A percentile compares a stretch with the other conserved stretches of the same genome.
phyloP scores from a whole-genome alignment of 2,113 vertebrate species.

The Peucedramus taeniatus region DNA sequence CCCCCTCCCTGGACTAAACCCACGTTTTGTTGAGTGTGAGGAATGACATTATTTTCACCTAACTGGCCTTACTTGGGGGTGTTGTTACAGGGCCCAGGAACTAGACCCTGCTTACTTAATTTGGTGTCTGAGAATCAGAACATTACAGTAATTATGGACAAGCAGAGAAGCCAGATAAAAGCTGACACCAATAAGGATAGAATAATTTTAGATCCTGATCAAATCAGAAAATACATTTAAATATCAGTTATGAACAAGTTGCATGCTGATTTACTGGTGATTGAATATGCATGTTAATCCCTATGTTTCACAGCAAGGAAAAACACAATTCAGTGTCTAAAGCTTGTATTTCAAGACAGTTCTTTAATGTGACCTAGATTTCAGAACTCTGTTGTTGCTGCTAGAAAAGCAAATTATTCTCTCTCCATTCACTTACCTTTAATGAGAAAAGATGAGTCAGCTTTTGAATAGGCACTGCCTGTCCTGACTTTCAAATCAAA shows the following conservation, averaged over 20 bases:
- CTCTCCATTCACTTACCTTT: slow-evolving; percentile 52
- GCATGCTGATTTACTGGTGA: not conserved
- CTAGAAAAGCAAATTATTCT: slow-evolving; percentile 55
- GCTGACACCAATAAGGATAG: not conserved
- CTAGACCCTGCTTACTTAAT: not conserved
- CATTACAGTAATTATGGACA: not conserved
- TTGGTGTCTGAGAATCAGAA: not conserved
- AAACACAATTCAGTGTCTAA: not conserved
- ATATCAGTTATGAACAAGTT: not conserved
- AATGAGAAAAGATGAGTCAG: slow-evolving; percentile 69
- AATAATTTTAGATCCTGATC: not conserved
- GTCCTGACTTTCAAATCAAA: slow-evolving; percentile 58
- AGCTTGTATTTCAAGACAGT: not conserved
- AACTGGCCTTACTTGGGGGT: not conserved
- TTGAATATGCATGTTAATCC: not conserved
- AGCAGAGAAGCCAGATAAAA: not conserved
- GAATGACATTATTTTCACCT: not conserved
- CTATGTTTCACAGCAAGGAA: not conserved
- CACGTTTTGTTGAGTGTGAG: not conserved
- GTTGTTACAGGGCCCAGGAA: not conserved
- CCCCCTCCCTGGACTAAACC: not conserved
- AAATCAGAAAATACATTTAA: not conserved
- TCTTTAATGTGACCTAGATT: slow-evolving; percentile 73
- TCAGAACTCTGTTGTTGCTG: slow-evolving; percentile 67
- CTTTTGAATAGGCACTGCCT: slow-evolving; percentile 41